phyloP scores from a whole-genome alignment of 2,888 invertebrate genomes.

The Sphecodes monilicornis region DNA sequence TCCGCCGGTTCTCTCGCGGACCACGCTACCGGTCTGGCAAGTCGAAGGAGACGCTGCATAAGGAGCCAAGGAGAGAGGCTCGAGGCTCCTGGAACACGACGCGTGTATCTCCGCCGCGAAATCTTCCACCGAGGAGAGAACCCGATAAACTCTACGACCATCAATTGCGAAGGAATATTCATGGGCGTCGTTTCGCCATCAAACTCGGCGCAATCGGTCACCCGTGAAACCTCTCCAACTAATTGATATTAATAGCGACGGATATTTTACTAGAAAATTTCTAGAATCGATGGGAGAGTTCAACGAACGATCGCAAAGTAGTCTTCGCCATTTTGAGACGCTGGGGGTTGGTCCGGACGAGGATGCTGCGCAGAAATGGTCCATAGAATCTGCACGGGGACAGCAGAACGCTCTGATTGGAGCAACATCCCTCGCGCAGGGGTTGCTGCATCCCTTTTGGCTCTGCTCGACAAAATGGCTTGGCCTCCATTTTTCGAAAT shows the following conservation, averaged over 20 bases:
- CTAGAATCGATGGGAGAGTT: constrained; percentile 9
- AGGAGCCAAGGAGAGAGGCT: constrained; percentile 17
- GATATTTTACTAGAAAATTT: not conserved
- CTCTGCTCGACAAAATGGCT: constrained; percentile 17
- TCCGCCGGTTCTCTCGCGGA: constrained; percentile 20
- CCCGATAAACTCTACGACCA: constrained; percentile 19
- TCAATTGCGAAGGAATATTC: constrained; percentile 12
- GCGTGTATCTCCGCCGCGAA: constrained; percentile 35
- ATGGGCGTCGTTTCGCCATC: constrained; percentile 15
- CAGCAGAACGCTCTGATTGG: constrained; percentile 38
- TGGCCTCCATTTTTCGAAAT: constrained; percentile 31
- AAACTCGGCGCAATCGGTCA: not conserved
- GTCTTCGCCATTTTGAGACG: constrained; percentile 66
- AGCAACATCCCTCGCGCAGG: constrained; percentile 23
- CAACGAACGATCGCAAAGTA: not conserved
- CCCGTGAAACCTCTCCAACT: not conserved
- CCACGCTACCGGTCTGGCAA: constrained; percentile 43
- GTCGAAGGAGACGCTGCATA: constrained; percentile 44
- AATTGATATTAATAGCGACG: not conserved
- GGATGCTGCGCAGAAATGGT: constrained; percentile 68
- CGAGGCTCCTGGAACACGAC: constrained; percentile 39
- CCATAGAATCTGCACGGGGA: not conserved
- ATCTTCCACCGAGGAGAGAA: constrained; percentile 15
- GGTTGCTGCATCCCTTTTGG: not conserved
- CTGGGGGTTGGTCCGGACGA: constrained; percentile 64